Percentiles rank a stretch among this genome's conserved stretches.
These are phyloP conservation scores for Coregonus suidteri DNA, from an alignment of 2,797 vertebrate genomes.

Conservation along the genomic window DNA sequence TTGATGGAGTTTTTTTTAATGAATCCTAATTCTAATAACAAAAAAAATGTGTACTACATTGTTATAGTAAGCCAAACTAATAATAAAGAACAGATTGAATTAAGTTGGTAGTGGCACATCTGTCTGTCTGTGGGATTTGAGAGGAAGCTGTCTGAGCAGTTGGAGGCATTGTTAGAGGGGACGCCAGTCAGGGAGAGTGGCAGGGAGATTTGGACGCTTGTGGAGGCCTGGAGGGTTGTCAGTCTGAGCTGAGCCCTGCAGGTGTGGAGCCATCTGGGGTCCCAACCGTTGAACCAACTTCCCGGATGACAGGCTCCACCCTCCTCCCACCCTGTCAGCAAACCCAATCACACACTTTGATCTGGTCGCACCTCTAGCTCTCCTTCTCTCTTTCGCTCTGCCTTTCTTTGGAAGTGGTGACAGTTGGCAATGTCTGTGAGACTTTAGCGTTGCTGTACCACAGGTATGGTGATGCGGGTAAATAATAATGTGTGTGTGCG, in stretches of 20 bases:
- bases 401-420: not conserved
- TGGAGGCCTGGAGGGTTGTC: conserved; percentile 12
- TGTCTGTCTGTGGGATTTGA: conserved; percentile 25
- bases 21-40: conserved; percentile 15
- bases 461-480: not conserved
- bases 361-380: conserved; percentile 33
- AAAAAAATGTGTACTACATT: not conserved
- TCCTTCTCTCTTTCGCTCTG: conserved; percentile 16
- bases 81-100: conserved; percentile 12
- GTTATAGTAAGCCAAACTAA: not conserved
- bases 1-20: not conserved
- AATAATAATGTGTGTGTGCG: not conserved
- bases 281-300: conserved; percentile 70
- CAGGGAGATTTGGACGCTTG: conserved; percentile 13
- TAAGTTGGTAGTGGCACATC: conserved; percentile 22
- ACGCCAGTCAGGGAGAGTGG: not conserved
- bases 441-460: not conserved
- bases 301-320: conserved; percentile 49
- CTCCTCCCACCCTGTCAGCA: conserved; percentile 25
- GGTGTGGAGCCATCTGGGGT: conserved; percentile 75
- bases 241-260: conserved; percentile 61
- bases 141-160: conserved; percentile 43
- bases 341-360: conserved; percentile 54
- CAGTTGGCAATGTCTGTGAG: not conserved
- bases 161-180: conserved; percentile 23